Base-by-base conservation (phyloP, 2,797 vertebrate species). In the Pseudomugil gertrudae region DNA sequence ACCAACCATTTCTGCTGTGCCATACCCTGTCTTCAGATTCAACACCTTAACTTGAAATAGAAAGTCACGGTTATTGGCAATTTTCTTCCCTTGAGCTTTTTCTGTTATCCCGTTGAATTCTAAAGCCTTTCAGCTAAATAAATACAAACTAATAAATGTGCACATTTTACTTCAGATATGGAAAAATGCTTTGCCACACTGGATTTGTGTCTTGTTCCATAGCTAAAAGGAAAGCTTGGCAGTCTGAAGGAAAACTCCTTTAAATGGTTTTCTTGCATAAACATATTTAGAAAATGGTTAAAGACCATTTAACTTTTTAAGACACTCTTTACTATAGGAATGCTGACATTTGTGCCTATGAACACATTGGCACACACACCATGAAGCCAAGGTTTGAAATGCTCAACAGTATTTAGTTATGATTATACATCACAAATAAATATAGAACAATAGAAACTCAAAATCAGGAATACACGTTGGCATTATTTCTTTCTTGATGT, bases 61-160 rank as follows among this genome's bases (percentile, higher is more conserved):
- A 85, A 78, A 76, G n/a, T 51, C 60, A 24, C 38, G 65, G 59
- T 66, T 78, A 80, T 81, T 54, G 72, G 57, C 69, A 58, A 57
- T n/a, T 61, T 58, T 24, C 43, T 62, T 70, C 58, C 68, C 45
- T 11, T 11, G 13, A 54, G 24, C 2, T 9, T 33, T 74, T 75
- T 79, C 58, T 75, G 36, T 64, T 15, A 57, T 40, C n/a, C 50
- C 17, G 70, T 72, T 30, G 80, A 90, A 86, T 80, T 80, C 79
- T 85, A 89, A 92, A 87, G 65, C 76, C 69, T 90, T 80, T 79
- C 91, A 92, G 91, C 92, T 93, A 92, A 90, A 89, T 83, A 92
- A 92, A 93, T 86, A 93, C 36, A 77, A 75, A 63, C 76, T 88
- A 90, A 92, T 92, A 89, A 93, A 91, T 89, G 83, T 84, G 84